phyloP scores from a whole-genome alignment of 2,888 invertebrate genomes.

The Congeria kusceri region DNA sequence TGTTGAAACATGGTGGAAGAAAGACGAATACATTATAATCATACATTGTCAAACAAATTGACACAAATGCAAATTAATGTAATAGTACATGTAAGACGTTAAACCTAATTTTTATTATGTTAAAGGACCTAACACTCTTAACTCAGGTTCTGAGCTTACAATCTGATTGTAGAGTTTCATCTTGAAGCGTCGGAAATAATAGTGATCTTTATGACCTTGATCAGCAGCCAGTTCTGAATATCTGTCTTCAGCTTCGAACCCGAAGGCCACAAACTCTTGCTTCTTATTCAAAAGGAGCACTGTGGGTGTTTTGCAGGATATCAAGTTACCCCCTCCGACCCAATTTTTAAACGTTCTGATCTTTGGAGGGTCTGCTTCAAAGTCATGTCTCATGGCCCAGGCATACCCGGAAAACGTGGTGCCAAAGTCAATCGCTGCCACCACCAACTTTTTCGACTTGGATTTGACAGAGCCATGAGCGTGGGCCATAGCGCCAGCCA shows the following conservation, averaged over 20 bases:
- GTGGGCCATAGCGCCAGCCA: too few species aligned
- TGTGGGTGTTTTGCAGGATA: slow-evolving; percentile 22
- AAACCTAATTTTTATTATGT: too few species aligned
- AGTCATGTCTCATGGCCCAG: slow-evolving; percentile 16
- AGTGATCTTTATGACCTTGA: slow-evolving; percentile 14
- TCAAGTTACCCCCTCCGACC: background rate
- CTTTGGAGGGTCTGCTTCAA: slow-evolving; percentile 21
- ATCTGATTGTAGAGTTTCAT: slow-evolving; percentile 21
- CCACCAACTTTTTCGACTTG: too few species aligned
- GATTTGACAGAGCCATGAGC: too few species aligned
- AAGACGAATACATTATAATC: too few species aligned
- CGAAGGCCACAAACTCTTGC: slow-evolving; percentile 15
- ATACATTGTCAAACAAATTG: too few species aligned
- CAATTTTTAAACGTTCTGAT: background rate
- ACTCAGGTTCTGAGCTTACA: too few species aligned
- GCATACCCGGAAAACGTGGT: slow-evolving; percentile 21
- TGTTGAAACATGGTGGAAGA: too few species aligned
- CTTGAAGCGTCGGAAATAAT: slow-evolving; percentile 28
- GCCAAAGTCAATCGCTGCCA: too few species aligned
- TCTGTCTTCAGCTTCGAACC: slow-evolving; percentile 24
- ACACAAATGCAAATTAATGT: too few species aligned
- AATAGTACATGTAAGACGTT: too few species aligned
- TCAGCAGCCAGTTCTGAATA: slow-evolving; percentile 28
- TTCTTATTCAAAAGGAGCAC: slow-evolving; percentile 9
- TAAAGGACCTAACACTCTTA: too few species aligned